A percentile compares a stretch with the other conserved stretches of the same genome.
Evolutionary conservation across 2,888 invertebrate species (phyloP).

Genomic region (Bibio marci): DNA sequence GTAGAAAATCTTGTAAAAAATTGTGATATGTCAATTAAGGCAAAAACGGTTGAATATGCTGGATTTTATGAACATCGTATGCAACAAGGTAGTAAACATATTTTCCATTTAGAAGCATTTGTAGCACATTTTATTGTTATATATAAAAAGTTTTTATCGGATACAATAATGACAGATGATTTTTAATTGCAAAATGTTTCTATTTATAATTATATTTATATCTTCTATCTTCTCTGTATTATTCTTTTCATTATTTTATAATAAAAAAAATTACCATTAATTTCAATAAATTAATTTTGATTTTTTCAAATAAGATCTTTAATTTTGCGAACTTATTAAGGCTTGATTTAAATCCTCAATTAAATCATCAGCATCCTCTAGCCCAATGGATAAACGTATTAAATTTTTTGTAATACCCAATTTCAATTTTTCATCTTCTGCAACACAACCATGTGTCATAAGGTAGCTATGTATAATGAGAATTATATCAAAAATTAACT

Average conservation of each 20-base stretch:
- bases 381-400: slow-evolving; percentile 65
- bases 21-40: slow-evolving; percentile 80
- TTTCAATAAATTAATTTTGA: too few relatives aligned
- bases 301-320: too few relatives aligned
- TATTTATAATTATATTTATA: not conserved
- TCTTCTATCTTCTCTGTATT: too few relatives aligned
- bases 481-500: too few relatives aligned
- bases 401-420: slow-evolving; percentile 65
- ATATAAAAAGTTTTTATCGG: slow-evolving; percentile 58
- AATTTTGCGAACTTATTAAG: slow-evolving; percentile 30
- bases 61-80: slow-evolving; percentile 86
- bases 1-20: slow-evolving; percentile 69
- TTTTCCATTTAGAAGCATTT: slow-evolving; percentile 95
- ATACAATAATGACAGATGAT: slow-evolving; percentile 21
- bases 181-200: slow-evolving; percentile 13
- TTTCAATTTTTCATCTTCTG: slow-evolving; percentile 43
- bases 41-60: slow-evolving; percentile 68
- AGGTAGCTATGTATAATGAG: too few relatives aligned
- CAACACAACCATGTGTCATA: slow-evolving; percentile 83
- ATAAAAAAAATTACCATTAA: too few relatives aligned
- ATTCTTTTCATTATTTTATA: too few relatives aligned
- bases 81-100: slow-evolving; percentile 81
- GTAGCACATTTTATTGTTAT: slow-evolving; percentile 91
- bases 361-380: slow-evolving; percentile 66
- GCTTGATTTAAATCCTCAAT: slow-evolving; percentile 66